These are phyloP conservation scores for Acanthurus leucopareius DNA, from an alignment of 2,797 vertebrate genomes.

Conservation along the genomic window DNA sequence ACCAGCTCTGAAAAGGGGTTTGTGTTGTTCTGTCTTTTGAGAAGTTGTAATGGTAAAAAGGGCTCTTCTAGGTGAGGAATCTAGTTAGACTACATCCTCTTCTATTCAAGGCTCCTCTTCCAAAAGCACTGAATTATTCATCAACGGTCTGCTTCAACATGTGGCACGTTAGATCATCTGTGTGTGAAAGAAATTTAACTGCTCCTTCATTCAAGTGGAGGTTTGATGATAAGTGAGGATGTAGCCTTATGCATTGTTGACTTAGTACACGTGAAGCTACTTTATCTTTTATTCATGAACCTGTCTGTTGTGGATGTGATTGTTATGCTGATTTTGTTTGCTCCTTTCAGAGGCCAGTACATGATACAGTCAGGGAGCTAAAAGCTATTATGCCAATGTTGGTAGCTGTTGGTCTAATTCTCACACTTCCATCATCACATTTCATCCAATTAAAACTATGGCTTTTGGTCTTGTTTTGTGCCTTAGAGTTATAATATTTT, in stretches of 20 bases:
- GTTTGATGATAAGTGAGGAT: slow-evolving; percentile 53
- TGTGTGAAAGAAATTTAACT: slow-evolving; percentile 58
- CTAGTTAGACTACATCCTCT: slow-evolving; percentile 48
- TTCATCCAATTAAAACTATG: slow-evolving; percentile 16
- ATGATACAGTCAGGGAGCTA: slow-evolving; percentile 41
- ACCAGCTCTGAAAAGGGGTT: slow-evolving; percentile 38
- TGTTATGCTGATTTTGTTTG: slow-evolving; percentile 68
- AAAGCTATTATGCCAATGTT: slow-evolving; percentile 46
- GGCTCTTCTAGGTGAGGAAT: slow-evolving; percentile 65
- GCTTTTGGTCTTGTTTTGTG: neutral
- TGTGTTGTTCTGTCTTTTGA: slow-evolving; percentile 50
- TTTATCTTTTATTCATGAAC: slow-evolving; percentile 67
- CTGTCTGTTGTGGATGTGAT: slow-evolving; percentile 26
- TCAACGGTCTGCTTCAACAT: slow-evolving; percentile 36
- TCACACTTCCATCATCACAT: neutral
- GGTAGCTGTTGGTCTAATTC: slow-evolving; percentile 31
- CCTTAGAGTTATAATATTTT: neutral
- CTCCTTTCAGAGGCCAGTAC: slow-evolving; percentile 50
- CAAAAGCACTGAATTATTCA: slow-evolving; percentile 64
- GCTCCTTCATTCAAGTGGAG: slow-evolving; percentile 40
- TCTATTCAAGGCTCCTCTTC: slow-evolving; percentile 34
- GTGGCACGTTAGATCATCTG: slow-evolving; percentile 48
- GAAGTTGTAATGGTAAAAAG: slow-evolving; percentile 45
- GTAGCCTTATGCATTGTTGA: slow-evolving; percentile 38
- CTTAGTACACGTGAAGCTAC: slow-evolving; percentile 16